Evolutionary conservation across 2,797 vertebrate genomes (phyloP).

Genomic region (Hoplostethus mediterraneus): DNA sequence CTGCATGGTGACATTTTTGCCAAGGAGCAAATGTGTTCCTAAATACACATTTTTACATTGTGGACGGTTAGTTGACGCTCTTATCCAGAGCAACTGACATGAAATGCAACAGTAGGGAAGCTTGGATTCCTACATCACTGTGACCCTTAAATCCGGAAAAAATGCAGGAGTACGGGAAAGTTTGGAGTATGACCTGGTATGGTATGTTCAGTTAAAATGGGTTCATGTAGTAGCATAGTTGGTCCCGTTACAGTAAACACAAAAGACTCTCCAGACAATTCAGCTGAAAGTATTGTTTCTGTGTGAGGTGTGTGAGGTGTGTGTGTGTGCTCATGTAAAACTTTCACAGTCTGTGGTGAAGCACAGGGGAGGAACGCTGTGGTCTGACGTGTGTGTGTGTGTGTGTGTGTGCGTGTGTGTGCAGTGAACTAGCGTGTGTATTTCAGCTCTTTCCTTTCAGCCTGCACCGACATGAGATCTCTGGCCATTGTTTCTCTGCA

Average conservation of each 20-base stretch:
- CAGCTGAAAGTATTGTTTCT: slow-evolving; percentile 5
- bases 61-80: too few species aligned
- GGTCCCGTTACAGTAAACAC: too few species aligned
- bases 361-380: slow-evolving; percentile 48
- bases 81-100: too few species aligned
- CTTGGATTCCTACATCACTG: too few species aligned
- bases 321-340: not conserved
- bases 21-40: too few species aligned
- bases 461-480: slow-evolving; percentile 76
- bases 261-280: not conserved
- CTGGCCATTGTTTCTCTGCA: slow-evolving; percentile 74
- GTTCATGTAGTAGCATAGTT: too few species aligned
- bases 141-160: not conserved
- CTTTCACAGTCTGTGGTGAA: slow-evolving; percentile 25
- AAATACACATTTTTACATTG: too few species aligned
- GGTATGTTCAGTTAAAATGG: not conserved
- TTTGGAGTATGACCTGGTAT: not conserved
- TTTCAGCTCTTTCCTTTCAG: slow-evolving; percentile 74
- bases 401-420: too few species aligned
- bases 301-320: not conserved
- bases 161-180: not conserved
- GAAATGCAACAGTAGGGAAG: too few species aligned
- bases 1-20: too few species aligned
- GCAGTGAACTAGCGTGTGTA: slow-evolving; percentile 26
- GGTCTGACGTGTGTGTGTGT: slow-evolving; percentile 26